Evolutionary conservation across 2,888 invertebrate genomes (phyloP), one percentile per base, ranked within the genome.

Genomic region (Hedya salicella): DNA sequence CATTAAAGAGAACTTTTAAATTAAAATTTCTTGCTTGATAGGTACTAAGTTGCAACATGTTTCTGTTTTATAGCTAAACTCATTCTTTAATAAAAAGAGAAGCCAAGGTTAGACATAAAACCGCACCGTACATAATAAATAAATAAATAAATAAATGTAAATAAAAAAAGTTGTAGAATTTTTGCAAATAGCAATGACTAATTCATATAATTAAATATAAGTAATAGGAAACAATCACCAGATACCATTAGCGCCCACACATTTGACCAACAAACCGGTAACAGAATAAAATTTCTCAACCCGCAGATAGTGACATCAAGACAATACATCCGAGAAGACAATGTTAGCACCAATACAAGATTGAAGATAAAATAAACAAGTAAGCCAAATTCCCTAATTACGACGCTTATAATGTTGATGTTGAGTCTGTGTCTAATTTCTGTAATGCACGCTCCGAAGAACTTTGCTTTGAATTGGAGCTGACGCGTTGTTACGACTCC

Each of bases 231-330:
- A 57, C 19, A 62, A 67, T 56, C 16, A 70, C 74, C 75, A 76
- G 73, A 73, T 76, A 61, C 1, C 66, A 66, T 53, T 54, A 40
- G 42, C 69, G 71, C 74, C 67, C 70, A 65, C 70, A 50, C n/a
- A 67, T 60, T 67, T 57, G 72, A 72, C 73, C 77, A 76, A 72
- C 70, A 72, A 75, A 72, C 69, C 73, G 71, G 74, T 75, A 49
- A 62, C 53, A 46, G 30, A 57, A 30, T 21, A 16, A 36, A 66
- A 61, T 39, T 61, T 52, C 30, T 63, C 42, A 62, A 42, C 65
- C 17, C 42, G 50, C 68, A 70, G 70, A 60, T 68, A 60, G 62
- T 61, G 52, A 30, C 21, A 32, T 49, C 68, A 64, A 57, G 49
- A 66, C 53, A 56, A 21, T 36, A 44, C 21, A 21, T 65, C 61